Evolutionary conservation across 2,797 vertebrate species (phyloP).

Genomic region (Paedocypris micromegethes): DNA sequence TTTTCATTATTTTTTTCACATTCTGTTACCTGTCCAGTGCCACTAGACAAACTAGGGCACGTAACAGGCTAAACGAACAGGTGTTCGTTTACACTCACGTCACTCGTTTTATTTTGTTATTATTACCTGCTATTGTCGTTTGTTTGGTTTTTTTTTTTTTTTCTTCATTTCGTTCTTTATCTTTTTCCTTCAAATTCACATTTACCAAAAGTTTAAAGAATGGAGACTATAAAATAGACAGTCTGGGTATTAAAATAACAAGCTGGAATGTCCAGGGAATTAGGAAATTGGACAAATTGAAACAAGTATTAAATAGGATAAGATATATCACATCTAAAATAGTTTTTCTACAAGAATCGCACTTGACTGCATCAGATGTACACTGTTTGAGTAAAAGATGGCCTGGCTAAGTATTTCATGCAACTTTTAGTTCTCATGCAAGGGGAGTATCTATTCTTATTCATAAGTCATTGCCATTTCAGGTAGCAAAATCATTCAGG

Average conservation of each 20-base stretch:
- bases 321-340: slow-evolving; percentile 7
- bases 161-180: too few relatives aligned
- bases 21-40: too few relatives aligned
- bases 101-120: too few relatives aligned
- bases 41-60: too few relatives aligned
- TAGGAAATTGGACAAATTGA: too few relatives aligned
- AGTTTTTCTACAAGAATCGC: slow-evolving; percentile 16
- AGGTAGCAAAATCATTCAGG: background rate
- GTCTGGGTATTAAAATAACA: background rate
- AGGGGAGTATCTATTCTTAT: background rate
- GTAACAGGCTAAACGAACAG: too few relatives aligned
- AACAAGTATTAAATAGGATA: background rate
- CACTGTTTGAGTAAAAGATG: slow-evolving; percentile 2
- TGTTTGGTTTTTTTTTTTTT: too few relatives aligned
- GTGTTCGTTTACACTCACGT: too few relatives aligned
- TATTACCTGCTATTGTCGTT: too few relatives aligned
- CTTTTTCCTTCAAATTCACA: too few relatives aligned
- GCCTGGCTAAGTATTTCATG: slow-evolving; percentile 11
- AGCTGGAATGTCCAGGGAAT: background rate
- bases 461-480: slow-evolving; percentile 1
- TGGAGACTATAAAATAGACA: slow-evolving; percentile 3
- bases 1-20: too few relatives aligned
- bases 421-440: background rate
- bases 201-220: slow-evolving; percentile 10
- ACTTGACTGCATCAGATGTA: background rate